These are phyloP conservation scores for Miichthys miiuy DNA, from an alignment of 2,797 vertebrate species.

Conservation along the genomic window DNA sequence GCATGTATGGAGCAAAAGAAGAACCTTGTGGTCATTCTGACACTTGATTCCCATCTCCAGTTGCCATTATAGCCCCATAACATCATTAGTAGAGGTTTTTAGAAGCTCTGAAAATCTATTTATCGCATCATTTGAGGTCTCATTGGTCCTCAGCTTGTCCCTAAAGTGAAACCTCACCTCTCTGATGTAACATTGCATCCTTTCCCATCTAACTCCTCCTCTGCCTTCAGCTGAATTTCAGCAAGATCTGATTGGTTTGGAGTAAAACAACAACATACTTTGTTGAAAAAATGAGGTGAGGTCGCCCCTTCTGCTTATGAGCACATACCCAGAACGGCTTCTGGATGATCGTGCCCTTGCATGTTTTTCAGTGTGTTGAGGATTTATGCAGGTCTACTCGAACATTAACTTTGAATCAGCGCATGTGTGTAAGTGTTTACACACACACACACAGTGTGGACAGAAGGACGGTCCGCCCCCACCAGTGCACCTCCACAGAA, in stretches of 20 bases:
- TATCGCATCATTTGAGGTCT: slow-evolving; percentile 65
- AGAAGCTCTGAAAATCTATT: slow-evolving; percentile 72
- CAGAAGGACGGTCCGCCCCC: slow-evolving; percentile 64
- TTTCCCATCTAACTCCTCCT: slow-evolving; percentile 49
- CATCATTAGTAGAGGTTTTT: slow-evolving; percentile 66
- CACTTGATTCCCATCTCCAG: slow-evolving; percentile 65
- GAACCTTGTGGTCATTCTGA: slow-evolving; percentile 52
- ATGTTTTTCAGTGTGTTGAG: slow-evolving; percentile 25
- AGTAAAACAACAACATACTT: slow-evolving; percentile 7
- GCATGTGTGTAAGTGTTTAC: slow-evolving; percentile 18
- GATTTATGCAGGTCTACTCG: slow-evolving; percentile 41
- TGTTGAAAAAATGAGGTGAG: slow-evolving; percentile 34
- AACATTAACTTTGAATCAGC: slow-evolving; percentile 39
- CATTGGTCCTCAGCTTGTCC: slow-evolving; percentile 56
- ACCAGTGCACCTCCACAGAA: slow-evolving; percentile 61
- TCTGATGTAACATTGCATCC: slow-evolving; percentile 47
- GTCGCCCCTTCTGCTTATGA: slow-evolving; percentile 13
- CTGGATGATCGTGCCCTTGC: slow-evolving; percentile 24
- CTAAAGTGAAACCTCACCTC: slow-evolving; percentile 61
- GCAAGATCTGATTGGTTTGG: slow-evolving; percentile 5
- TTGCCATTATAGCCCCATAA: slow-evolving; percentile 53
- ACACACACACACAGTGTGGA: slow-evolving; percentile 24
- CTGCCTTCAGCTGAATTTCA: slow-evolving; percentile 21
- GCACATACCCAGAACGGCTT: slow-evolving; percentile 29
- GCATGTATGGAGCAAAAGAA: background rate